Evolutionary conservation across 2,113 vertebrate genomes (phyloP).

Genomic region (Lycaon pictus): DNA sequence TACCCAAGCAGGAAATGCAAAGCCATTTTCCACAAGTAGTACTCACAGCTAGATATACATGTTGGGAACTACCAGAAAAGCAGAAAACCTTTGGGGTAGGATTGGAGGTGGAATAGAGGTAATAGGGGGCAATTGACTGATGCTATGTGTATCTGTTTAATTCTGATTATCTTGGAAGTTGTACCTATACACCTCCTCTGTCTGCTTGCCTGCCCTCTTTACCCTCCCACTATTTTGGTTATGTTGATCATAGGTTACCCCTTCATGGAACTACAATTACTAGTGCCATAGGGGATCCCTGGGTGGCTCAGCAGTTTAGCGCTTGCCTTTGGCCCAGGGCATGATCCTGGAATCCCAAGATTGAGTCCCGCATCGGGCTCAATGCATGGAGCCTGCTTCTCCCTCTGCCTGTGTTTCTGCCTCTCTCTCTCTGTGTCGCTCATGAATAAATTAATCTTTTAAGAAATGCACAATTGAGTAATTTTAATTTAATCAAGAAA

Average conservation of each 20-base stretch:
- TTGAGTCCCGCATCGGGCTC: too few relatives aligned
- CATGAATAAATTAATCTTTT: too few relatives aligned
- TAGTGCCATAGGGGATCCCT: neutral
- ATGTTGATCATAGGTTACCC: neutral
- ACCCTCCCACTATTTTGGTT: neutral
- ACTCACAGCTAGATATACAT: neutral
- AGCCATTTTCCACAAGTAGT: neutral
- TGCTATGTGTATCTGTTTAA: neutral
- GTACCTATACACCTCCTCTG: neutral
- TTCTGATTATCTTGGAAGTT: neutral
- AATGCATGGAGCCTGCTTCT: too few relatives aligned
- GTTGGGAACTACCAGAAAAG: neutral
- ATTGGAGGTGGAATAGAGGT: neutral
- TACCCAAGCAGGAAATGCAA: neutral
- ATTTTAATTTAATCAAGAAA: conserved; percentile 28
- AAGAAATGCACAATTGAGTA: neutral
- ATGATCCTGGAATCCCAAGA: too few relatives aligned
- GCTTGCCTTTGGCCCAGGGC: too few relatives aligned
- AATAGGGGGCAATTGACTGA: neutral
- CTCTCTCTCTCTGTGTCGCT: too few relatives aligned
- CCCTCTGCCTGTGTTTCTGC: too few relatives aligned
- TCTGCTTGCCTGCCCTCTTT: neutral
- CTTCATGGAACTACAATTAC: neutral
- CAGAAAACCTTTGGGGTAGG: neutral
- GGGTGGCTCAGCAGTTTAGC: too few relatives aligned